Evolutionary conservation across 2,113 vertebrate species (phyloP).

Genomic region (Equus przewalskii): DNA sequence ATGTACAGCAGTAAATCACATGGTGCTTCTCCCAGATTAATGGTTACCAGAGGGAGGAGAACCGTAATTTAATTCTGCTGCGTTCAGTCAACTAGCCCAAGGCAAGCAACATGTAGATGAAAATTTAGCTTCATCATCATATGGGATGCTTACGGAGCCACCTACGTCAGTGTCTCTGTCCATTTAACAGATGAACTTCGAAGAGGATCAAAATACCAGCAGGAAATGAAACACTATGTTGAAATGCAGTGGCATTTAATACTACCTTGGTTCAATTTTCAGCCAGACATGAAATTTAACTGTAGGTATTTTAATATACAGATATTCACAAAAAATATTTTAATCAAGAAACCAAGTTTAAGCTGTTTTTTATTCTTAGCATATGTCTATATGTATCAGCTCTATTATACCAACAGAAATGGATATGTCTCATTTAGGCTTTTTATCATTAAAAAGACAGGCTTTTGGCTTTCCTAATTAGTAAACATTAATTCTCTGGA

Average conservation of each 20-base stretch:
- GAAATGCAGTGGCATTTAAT: slow-evolving; percentile 6
- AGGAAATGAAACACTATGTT: background rate
- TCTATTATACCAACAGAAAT: background rate
- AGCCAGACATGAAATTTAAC: slow-evolving; percentile 15
- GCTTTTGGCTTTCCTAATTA: background rate
- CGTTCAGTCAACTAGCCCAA: background rate
- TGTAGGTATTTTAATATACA: slow-evolving; percentile 10
- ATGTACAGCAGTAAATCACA: background rate
- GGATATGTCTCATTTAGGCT: background rate
- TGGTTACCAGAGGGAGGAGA: background rate
- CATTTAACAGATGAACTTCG: background rate
- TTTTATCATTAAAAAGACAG: slow-evolving; percentile 29
- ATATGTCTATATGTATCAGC: background rate
- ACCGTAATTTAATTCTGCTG: background rate
- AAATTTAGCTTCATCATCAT: background rate
- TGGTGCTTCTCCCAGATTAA: background rate
- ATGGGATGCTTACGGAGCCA: background rate
- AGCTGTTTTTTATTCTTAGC: background rate
- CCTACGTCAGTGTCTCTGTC: background rate
- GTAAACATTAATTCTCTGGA: background rate
- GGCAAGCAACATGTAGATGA: background rate
- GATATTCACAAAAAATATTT: slow-evolving; percentile 46
- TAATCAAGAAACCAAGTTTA: background rate
- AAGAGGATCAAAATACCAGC: background rate
- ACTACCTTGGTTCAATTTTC: background rate